phyloP scores from a whole-genome alignment of 2,113 vertebrate genomes.

The Actinemys pallida region DNA sequence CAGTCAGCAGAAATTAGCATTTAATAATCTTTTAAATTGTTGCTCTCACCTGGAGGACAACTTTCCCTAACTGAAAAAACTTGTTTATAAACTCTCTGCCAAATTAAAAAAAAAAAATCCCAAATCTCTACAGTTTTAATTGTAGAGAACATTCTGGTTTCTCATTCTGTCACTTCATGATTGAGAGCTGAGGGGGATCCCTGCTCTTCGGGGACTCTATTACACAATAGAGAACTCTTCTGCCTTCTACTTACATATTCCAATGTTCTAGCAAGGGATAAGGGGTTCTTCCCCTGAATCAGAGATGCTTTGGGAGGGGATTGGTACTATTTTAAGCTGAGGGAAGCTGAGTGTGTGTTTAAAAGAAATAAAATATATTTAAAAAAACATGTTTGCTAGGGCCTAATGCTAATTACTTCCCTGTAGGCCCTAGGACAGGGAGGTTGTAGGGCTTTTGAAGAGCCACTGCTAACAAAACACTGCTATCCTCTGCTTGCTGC shows the following conservation, averaged over 20 bases:
- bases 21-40: conserved; percentile 22
- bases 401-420: background rate
- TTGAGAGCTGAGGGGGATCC: background rate
- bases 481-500: background rate
- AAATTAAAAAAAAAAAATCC: background rate
- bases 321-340: background rate
- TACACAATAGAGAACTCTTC: background rate
- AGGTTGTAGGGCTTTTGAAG: background rate
- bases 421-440: background rate
- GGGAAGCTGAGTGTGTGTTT: no score
- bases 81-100: background rate
- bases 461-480: background rate
- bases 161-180: background rate
- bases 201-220: background rate
- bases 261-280: background rate
- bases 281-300: background rate
- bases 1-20: background rate
- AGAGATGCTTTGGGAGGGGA: no score
- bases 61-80: background rate
- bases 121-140: background rate
- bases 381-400: background rate
- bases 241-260: background rate
- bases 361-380: no score
- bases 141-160: background rate
- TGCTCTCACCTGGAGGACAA: background rate